Conservation (phyloP, 2,113 vertebrate genomes). For the Phocoena phocoena region DNA sequence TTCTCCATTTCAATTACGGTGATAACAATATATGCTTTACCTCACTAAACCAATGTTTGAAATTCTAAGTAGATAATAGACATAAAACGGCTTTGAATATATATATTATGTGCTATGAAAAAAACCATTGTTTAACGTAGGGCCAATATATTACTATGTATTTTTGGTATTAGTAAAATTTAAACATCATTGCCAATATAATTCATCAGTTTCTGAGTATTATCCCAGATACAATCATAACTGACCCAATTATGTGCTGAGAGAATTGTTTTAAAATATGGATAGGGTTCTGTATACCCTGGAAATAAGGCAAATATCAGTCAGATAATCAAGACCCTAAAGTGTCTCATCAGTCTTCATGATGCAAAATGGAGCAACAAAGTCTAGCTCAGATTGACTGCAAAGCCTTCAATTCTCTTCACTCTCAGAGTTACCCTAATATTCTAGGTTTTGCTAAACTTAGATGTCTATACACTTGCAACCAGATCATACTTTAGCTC, state of each 20-base stretch:
- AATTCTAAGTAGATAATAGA: background rate
- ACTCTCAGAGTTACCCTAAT: background rate
- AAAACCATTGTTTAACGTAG: background rate
- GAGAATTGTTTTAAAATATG: background rate
- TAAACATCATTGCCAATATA: background rate
- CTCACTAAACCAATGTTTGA: background rate
- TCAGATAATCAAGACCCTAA: background rate
- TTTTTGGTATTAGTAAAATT: background rate
- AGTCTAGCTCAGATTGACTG: background rate
- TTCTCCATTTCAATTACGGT: background rate
- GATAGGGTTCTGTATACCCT: background rate
- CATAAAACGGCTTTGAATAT: background rate
- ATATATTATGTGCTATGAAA: background rate
- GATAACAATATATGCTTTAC: background rate
- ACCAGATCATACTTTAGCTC: background rate
- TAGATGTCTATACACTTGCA: background rate
- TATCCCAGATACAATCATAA: background rate
- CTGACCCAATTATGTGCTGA: background rate
- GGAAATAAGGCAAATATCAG: background rate
- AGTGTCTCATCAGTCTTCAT: background rate
- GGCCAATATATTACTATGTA: background rate
- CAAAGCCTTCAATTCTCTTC: background rate
- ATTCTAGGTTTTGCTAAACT: background rate
- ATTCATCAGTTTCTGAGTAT: background rate
- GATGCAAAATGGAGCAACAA: background rate